A percentile compares a stretch with the other conserved stretches of the same genome.
These are phyloP conservation scores for Lepus oiostolus DNA, from an alignment of 2,797 vertebrate species.

Conservation along the genomic window DNA sequence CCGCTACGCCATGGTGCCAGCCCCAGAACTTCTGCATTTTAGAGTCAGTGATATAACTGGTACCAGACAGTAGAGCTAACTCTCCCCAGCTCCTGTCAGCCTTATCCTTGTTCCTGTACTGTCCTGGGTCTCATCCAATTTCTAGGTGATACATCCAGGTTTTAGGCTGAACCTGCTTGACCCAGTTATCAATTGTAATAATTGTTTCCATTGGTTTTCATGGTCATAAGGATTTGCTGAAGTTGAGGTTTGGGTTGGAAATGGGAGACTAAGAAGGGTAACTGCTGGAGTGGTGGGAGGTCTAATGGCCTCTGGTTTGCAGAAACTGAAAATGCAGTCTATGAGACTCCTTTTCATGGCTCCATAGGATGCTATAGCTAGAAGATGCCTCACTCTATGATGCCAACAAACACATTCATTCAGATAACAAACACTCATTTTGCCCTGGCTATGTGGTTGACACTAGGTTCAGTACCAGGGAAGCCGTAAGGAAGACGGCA, in stretches of 20 bases:
- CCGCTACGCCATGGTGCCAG: too few species aligned
- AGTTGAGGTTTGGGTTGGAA: not conserved
- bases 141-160: too few species aligned
- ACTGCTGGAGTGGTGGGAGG: not conserved
- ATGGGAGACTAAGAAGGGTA: not conserved
- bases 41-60: not conserved
- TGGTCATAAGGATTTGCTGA: not conserved
- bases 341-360: not conserved
- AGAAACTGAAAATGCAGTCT: not conserved
- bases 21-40: too few species aligned
- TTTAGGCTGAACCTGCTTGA: not conserved
- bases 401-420: not conserved
- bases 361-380: not conserved
- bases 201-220: not conserved
- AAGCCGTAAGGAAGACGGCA: not conserved
- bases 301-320: not conserved
- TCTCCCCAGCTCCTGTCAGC: not conserved
- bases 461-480: not conserved
- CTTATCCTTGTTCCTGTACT: not conserved
- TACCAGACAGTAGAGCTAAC: not conserved
- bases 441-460: not conserved
- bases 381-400: not conserved
- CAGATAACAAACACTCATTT: too few species aligned
- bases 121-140: not conserved
- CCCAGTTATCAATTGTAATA: not conserved